Conservation (phyloP, 2,888 invertebrate species). For the Gari tellinella region DNA sequence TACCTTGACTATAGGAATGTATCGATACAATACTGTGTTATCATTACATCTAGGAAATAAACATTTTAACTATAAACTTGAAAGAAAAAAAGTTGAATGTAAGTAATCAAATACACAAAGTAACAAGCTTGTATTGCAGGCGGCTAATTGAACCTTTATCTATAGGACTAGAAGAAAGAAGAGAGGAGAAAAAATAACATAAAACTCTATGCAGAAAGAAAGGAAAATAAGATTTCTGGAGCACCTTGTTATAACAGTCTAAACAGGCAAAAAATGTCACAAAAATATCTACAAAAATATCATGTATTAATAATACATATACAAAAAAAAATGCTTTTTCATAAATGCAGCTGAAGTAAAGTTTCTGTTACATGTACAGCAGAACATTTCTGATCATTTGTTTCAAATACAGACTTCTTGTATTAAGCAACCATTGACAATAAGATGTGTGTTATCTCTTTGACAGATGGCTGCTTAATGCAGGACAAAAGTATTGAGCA, state of each 20-base stretch:
- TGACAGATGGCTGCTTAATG: no score
- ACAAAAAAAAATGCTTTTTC: not conserved
- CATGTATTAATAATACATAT: not conserved
- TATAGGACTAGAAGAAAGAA: conserved; percentile 9
- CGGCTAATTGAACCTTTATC: not conserved
- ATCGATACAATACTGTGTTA: conserved; percentile 22
- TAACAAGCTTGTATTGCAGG: conserved; percentile 3
- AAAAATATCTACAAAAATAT: not conserved
- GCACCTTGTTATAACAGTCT: conserved; percentile 4
- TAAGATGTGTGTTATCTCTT: no score
- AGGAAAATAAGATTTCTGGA: not conserved
- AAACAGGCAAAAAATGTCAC: not conserved
- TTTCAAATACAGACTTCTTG: no score
- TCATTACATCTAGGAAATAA: conserved; percentile 11
- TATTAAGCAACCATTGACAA: no score
- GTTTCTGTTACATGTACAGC: not conserved
- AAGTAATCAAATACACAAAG: not conserved
- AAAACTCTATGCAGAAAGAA: conserved; percentile 3
- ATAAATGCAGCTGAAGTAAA: not conserved
- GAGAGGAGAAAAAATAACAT: not conserved
- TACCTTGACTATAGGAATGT: conserved; percentile 44
- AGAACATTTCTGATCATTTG: not conserved
- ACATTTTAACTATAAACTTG: not conserved
- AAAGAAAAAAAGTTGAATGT: not conserved
- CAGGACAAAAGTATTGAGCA: no score